Conservation (phyloP, 2,797 vertebrate species). For the Bovichtus diacanthus region DNA sequence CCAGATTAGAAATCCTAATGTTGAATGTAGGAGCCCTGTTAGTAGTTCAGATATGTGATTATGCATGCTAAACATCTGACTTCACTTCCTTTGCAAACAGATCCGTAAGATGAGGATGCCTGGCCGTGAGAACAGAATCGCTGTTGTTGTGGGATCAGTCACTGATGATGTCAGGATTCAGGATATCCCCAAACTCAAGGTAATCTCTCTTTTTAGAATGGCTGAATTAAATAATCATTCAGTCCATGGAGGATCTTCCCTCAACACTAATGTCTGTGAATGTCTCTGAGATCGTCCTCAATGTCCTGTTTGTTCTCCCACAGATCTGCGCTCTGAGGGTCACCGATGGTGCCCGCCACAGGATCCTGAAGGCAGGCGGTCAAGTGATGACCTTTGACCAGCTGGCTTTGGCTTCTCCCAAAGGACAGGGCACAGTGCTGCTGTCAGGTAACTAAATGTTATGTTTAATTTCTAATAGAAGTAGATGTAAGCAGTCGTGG, state of each 20-base stretch:
- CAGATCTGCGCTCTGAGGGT: conserved; percentile 91
- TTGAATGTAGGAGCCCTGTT: neutral
- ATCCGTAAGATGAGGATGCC: conserved; percentile 93
- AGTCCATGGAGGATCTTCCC: neutral
- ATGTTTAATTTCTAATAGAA: neutral
- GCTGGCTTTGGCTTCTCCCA: conserved; percentile 91
- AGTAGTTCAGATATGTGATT: neutral
- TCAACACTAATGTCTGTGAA: neutral
- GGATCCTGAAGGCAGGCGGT: conserved; percentile 92
- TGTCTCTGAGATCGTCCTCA: neutral
- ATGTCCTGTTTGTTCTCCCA: conserved; percentile 3
- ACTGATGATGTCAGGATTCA: conserved; percentile 94
- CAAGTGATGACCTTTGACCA: conserved; percentile 95
- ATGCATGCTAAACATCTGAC: neutral
- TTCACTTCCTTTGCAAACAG: conserved; percentile 64
- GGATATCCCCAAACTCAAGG: conserved; percentile 94
- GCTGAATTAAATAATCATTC: neutral
- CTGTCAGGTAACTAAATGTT: conserved; percentile 87
- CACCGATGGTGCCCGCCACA: conserved; percentile 87
- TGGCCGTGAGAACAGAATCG: conserved; percentile 90
- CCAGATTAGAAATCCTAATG: neutral
- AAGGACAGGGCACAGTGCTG: conserved; percentile 92
- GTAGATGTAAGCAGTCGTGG: neutral
- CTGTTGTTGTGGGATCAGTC: conserved; percentile 92
- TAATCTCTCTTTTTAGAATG: conserved; percentile 27